Evolutionary conservation across 2,113 vertebrate species (phyloP), one percentile per base, ranked within the genome.

Genomic region (Glaucomys volans): DNA sequence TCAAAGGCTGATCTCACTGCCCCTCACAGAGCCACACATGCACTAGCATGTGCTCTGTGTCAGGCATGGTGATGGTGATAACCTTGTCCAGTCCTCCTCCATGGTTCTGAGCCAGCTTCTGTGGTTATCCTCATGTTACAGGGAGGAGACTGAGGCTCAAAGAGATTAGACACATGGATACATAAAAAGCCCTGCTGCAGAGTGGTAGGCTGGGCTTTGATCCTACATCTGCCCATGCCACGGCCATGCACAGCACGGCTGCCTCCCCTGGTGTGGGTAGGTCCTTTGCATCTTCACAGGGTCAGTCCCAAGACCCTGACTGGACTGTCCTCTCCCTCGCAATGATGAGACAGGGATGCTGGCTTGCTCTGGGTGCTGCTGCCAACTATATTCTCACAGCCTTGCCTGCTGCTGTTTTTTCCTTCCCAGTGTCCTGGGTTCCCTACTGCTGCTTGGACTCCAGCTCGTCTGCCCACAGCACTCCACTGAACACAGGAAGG

Each of bases 401-500:
- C n/a, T 62, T 94, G 64, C 14, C 76, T 96, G n/a, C 86, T 95
- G 84, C 97, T 98, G 0, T 95, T 93, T 97, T 95, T 97, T 90
- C 80, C 79, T 97, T 98, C 97, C 81, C 98, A 99, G 99, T 90
- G 97, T 98, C 95, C 98, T 98, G 94, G 96, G 98, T 93, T 97
- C 98, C 86, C 92, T 99, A 50, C 96, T 99, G 96, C 96, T 99
- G 97, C 96, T 99, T 89, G 98, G 98, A 97, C 97, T 98, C 93
- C 99, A 99, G 95, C 95, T 99, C 83, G 98, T 98, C 95, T 95
- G 98, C 97, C 98, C 99, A 54, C 99, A 99, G 95, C 97, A 98
- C 90, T 98, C 99, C 52, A 95, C 98, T 86, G 99, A 99, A 96
- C 99, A 99, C 99, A 99, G 99, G 98, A 99, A 99, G 99, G 99